These are phyloP conservation scores for Prunella himalayana DNA, from an alignment of 2,113 vertebrate species.

Conservation along the genomic window DNA sequence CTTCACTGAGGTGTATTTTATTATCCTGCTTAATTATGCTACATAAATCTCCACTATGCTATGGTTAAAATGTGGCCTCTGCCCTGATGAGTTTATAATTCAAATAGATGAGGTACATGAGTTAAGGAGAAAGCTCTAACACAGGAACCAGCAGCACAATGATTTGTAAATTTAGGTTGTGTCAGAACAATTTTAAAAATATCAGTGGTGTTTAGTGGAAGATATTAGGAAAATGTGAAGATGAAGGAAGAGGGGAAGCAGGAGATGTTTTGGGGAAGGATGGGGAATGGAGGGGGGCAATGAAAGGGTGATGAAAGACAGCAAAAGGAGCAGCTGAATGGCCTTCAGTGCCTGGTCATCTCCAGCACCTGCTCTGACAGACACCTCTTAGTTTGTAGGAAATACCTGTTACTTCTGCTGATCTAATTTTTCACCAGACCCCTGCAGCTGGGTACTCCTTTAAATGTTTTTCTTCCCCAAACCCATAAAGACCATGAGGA, in stretches of 20 bases:
- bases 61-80: not conserved
- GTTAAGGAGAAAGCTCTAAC: not conserved
- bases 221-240: not conserved
- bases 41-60: not conserved
- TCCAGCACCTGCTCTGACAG: not conserved
- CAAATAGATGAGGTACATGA: not conserved
- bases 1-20: not conserved
- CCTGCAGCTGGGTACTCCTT: not conserved
- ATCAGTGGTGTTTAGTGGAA: not conserved
- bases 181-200: not conserved
- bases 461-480: not conserved
- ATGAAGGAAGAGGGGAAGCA: not conserved
- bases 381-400: not conserved
- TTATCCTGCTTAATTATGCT: not conserved
- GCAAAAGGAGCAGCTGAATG: not conserved
- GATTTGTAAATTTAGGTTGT: not conserved
- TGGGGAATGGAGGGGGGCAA: not conserved
- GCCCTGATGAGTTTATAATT: not conserved
- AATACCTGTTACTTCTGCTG: not conserved
- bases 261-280: not conserved
- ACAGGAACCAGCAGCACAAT: not conserved
- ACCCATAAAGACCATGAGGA: not conserved
- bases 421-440: not conserved
- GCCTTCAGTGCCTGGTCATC: not conserved
- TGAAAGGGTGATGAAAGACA: not conserved